A percentile compares a stretch with the other conserved stretches of the same genome.
These are phyloP conservation scores for Tuberolachnus salignus DNA, from an alignment of 2,888 invertebrate species.

Conservation along the genomic window DNA sequence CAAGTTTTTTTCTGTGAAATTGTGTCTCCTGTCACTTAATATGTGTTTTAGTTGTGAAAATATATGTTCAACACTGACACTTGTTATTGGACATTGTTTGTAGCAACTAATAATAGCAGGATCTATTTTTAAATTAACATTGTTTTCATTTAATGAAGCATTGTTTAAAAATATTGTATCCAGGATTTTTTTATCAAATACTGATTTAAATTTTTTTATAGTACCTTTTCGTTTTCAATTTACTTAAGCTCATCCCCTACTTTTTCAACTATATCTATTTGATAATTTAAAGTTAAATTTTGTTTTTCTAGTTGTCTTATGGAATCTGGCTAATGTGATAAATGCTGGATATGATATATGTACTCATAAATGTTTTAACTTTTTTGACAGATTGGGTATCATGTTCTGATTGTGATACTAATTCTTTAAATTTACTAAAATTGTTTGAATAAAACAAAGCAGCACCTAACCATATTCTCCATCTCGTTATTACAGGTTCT, in stretches of 20 bases:
- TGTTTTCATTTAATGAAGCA: neutral
- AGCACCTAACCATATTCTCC: slow-evolving; percentile 16
- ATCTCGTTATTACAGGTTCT: neutral
- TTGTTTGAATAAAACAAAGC: slow-evolving; percentile 14
- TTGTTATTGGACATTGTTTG: neutral
- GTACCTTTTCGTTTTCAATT: neutral
- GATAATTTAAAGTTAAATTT: neutral
- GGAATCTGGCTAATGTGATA: neutral
- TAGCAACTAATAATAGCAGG: neutral
- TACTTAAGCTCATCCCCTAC: neutral
- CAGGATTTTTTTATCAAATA: slow-evolving; percentile 9
- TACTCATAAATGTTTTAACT: neutral
- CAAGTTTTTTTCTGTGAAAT: neutral
- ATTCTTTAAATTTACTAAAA: slow-evolving; percentile 5
- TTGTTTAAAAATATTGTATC: slow-evolving; percentile 6
- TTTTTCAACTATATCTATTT: neutral
- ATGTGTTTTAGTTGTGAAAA: neutral
- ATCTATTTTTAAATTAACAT: neutral
- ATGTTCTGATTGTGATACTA: slow-evolving; percentile 1
- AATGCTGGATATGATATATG: neutral
- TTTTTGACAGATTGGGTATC: slow-evolving; percentile 9
- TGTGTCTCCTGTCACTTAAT: no score
- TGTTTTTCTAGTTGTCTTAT: neutral
- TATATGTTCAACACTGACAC: neutral
- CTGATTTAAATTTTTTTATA: neutral